Percentiles rank a stretch among this genome's conserved stretches.
phyloP scores from a whole-genome alignment of 2,888 invertebrate genomes.

The Drepana falcataria region DNA sequence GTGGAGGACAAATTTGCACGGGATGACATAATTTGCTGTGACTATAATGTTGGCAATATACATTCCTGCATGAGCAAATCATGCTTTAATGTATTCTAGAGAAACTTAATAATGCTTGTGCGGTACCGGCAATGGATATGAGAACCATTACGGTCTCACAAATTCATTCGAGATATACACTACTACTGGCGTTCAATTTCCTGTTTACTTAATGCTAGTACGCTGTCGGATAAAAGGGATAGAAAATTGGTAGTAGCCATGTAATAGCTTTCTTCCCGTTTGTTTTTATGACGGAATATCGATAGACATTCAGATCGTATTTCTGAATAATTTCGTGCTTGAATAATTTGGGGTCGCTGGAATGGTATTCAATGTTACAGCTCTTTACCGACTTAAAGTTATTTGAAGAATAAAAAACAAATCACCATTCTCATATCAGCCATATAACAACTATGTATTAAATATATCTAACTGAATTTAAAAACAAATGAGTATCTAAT shows the following conservation, averaged over 20 bases:
- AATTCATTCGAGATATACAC: constrained; percentile 19
- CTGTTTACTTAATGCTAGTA: constrained; percentile 1
- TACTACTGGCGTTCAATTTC: neutral
- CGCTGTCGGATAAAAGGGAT: neutral
- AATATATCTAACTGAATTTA: too few relatives aligned
- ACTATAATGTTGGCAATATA: constrained; percentile 5
- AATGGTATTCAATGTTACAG: neutral
- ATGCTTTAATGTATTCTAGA: constrained; percentile 30
- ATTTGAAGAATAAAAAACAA: too few relatives aligned
- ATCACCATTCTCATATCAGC: too few relatives aligned
- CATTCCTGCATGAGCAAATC: constrained; percentile 24
- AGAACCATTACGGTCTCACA: constrained; percentile 26
- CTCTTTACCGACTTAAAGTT: too few relatives aligned
- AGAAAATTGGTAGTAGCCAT: neutral
- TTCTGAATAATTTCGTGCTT: constrained; percentile 2
- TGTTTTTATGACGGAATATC: constrained; percentile 3
- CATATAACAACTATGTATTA: too few relatives aligned
- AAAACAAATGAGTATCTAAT: too few relatives aligned
- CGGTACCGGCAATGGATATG: constrained; percentile 21
- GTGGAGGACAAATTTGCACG: neutral
- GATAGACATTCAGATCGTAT: constrained; percentile 2
- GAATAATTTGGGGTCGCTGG: neutral
- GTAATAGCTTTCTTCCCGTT: constrained; percentile 1
- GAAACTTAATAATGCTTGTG: constrained; percentile 33
- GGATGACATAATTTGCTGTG: neutral